These are phyloP conservation scores for Meloidogyne floridensis DNA, from an alignment of 1,140 invertebrate species.

Conservation along the genomic window DNA sequence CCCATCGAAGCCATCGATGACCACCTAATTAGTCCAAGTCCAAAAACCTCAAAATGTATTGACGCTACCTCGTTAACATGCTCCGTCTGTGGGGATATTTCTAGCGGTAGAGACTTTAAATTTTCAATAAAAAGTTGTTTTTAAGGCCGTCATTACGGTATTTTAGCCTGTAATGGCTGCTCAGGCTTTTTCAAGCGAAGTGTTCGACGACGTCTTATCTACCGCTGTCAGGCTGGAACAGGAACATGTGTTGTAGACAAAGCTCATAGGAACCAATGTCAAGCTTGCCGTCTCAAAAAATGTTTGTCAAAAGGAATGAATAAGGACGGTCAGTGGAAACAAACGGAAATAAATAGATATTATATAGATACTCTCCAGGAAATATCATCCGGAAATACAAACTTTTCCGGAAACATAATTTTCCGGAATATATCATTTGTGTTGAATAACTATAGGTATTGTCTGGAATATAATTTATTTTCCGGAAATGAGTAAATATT, in stretches of 20 bases:
- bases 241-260: constrained; percentile 90
- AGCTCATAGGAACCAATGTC: constrained; percentile 85
- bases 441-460: too few species aligned
- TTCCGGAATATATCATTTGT: too few species aligned
- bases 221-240: constrained; percentile 75
- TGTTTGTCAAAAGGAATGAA: constrained; percentile 99
- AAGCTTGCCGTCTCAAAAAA: constrained; percentile 91
- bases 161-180: constrained; percentile 97
- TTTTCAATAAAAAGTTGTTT: constrained; percentile 22
- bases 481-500: too few species aligned
- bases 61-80: constrained; percentile 15
- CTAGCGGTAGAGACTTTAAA: constrained; percentile 60
- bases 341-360: too few species aligned
- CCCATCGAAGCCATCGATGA: background rate
- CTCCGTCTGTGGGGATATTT: constrained; percentile 65
- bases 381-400: too few species aligned
- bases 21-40: background rate
- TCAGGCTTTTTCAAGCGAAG: constrained; percentile 97
- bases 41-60: background rate
- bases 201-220: constrained; percentile 92
- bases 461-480: too few species aligned
- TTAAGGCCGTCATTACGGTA: constrained; percentile 75
- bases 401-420: too few species aligned
- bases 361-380: too few species aligned
- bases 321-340: constrained; percentile 82